Evolutionary conservation across 1,140 invertebrate species (phyloP), one percentile per base, ranked within the genome.

Genomic region (Dolichoris vasculosae): DNA sequence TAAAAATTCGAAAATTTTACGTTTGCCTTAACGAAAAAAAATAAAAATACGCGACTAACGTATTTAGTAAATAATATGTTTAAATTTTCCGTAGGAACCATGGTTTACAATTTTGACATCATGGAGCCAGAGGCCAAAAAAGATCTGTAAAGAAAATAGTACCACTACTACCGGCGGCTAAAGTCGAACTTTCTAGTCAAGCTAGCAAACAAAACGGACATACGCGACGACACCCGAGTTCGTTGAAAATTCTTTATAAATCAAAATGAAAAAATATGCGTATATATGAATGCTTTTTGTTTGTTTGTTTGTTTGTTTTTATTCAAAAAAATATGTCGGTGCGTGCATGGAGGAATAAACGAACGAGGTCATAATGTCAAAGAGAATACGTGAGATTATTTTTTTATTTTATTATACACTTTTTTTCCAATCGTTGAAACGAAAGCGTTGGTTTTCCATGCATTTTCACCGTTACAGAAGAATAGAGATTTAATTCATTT

Each of bases 121-220:
- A 0, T 84, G 80, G 88, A 88, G 3, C 8, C 67, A 51, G 38
- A 71, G 32, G 46, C 85, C 46, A 88, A 88, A 86, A 88, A 89
- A 81, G 13, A 87, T n/a, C 73, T 87, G 20, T 87, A 86, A 86
- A 79, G 48, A 83, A 73, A n/a, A 79, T 40, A 2, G 13, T 77
- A 82, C 38, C 35, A 81, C 9, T 67, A 67, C 38, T 81, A 67
- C 64, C n/a, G 48, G 30, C 13, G 78, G 59, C 79, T 82, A 59
- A 87, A 26, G 17, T 48, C 86, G 35, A 67, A 83, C 23, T 35
- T 82, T 87, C 86, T 87, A 87, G 82, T 87, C 83, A 75, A 64
- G 71, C 48, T 75, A 79, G 46, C 38, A 59, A 84, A 85, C 9
- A 81, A 64, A 81, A 64, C 17, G 32, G 26, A 63, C n/a, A 63